phyloP scores from a whole-genome alignment of 2,797 vertebrate species.

The Cryptoprocta ferox region DNA sequence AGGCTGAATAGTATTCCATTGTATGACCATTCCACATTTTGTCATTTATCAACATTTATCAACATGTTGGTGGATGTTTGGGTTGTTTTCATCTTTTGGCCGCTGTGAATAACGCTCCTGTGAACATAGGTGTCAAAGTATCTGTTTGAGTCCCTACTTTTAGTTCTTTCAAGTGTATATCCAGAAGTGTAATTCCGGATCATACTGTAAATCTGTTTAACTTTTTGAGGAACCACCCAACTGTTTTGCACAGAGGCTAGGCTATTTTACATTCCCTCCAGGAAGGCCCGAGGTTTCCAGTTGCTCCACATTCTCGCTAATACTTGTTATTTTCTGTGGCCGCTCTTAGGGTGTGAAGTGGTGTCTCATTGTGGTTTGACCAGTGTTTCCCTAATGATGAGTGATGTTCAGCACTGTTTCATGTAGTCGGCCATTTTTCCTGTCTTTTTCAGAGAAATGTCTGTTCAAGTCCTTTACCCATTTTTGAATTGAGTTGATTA shows the following conservation, averaged over 20 bases:
- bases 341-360: neutral
- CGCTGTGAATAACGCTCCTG: neutral
- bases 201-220: neutral
- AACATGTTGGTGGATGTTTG: neutral
- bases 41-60: neutral
- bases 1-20: neutral
- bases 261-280: neutral
- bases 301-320: neutral
- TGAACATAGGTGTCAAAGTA: neutral
- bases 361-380: neutral
- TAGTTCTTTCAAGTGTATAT: neutral
- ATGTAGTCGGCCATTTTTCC: neutral
- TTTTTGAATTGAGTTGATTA: slow-evolving; percentile 26
- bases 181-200: neutral
- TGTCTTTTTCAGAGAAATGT: neutral
- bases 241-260: neutral
- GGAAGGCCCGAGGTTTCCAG: neutral
- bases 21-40: neutral
- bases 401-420: neutral
- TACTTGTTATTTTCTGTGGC: neutral
- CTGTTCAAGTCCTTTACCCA: neutral
- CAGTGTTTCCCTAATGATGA: neutral
- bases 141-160: neutral
- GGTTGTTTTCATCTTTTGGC: neutral
- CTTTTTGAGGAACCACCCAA: neutral